phyloP scores from a whole-genome alignment of 2,113 vertebrate species.

The Coturnix japonica region DNA sequence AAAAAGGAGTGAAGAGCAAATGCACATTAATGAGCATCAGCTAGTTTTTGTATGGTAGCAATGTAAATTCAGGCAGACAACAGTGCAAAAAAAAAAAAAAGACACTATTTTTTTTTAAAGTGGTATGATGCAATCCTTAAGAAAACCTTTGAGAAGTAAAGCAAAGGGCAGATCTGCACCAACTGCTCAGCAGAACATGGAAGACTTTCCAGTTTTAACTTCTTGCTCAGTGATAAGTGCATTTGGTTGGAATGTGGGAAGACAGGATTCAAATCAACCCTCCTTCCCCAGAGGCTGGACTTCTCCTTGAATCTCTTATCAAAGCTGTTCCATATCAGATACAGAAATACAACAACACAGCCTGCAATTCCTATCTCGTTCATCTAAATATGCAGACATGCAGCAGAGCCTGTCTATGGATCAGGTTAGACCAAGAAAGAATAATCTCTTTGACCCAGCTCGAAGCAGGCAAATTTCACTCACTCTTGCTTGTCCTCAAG shows the following conservation, averaged over 20 bases:
- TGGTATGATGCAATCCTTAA: neutral
- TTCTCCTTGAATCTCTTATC: neutral
- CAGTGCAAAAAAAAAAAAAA: neutral
- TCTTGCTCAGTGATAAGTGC: neutral
- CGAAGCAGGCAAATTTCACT: neutral
- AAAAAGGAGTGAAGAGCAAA: neutral
- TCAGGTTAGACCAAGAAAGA: neutral
- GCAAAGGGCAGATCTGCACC: neutral
- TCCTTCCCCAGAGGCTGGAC: neutral
- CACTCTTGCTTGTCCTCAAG: neutral
- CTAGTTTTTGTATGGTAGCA: neutral
- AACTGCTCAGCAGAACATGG: neutral
- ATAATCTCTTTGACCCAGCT: neutral
- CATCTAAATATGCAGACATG: neutral
- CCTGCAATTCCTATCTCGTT: neutral
- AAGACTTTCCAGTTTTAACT: neutral
- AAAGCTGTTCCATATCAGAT: neutral
- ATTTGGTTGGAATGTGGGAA: neutral
- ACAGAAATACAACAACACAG: neutral
- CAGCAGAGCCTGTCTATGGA: neutral
- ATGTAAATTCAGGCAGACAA: neutral
- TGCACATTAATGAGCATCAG: neutral
- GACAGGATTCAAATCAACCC: neutral
- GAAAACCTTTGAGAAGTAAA: neutral
- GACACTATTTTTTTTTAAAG: neutral